These are phyloP conservation scores for Ips nitidus DNA, from an alignment of 1,140 invertebrate genomes.

Conservation along the genomic window DNA sequence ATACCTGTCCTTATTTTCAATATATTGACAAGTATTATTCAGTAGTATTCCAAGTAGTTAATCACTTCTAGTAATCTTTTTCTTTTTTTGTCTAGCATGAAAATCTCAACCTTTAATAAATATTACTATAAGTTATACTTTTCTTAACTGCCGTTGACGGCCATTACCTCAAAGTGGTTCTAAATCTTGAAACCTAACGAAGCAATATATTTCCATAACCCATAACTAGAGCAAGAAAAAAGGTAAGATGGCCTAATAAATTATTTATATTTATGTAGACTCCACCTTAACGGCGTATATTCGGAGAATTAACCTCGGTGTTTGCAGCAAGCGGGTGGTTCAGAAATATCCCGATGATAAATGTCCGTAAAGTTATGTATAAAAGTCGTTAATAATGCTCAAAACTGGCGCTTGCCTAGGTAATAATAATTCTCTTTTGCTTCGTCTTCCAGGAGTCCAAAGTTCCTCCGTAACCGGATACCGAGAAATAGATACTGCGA, in stretches of 20 bases:
- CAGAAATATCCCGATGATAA: slow-evolving; percentile 45
- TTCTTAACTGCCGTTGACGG: too few species aligned
- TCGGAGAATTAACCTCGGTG: slow-evolving; percentile 38
- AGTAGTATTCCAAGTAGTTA: too few species aligned
- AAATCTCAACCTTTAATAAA: too few species aligned
- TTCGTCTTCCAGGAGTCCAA: slow-evolving; percentile 49
- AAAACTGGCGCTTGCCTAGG: slow-evolving; percentile 50
- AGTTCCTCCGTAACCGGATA: slow-evolving; percentile 49
- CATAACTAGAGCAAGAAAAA: neutral
- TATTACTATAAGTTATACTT: too few species aligned
- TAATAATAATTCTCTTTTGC: slow-evolving; percentile 49
- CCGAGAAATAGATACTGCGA: slow-evolving; percentile 48
- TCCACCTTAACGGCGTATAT: slow-evolving; percentile 29
- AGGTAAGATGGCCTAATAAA: slow-evolving; percentile 22
- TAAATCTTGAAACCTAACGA: neutral
- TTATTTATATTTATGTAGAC: slow-evolving; percentile 34
- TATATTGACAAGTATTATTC: too few species aligned
- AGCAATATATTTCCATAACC: neutral
- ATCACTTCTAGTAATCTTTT: too few species aligned
- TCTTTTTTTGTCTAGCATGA: too few species aligned
- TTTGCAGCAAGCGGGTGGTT: slow-evolving; percentile 32
- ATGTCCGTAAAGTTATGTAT: slow-evolving; percentile 51
- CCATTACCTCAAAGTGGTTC: too few species aligned
- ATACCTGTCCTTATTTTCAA: too few species aligned
- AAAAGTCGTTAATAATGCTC: slow-evolving; percentile 53